phyloP scores from a whole-genome alignment of 2,888 invertebrate species.

The Macrosiphum euphorbiae region DNA sequence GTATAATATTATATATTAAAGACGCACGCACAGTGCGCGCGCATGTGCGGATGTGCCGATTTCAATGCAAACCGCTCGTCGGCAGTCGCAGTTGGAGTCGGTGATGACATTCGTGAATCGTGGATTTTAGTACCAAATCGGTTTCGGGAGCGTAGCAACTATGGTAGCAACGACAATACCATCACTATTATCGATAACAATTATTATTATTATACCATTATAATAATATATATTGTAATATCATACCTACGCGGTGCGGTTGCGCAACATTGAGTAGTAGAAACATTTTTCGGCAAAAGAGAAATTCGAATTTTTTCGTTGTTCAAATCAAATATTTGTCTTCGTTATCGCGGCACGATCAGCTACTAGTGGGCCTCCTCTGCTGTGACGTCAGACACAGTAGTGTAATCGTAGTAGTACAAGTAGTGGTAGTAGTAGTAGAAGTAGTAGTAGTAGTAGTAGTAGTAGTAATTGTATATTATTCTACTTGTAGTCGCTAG shows the following conservation, averaged over 20 bases:
- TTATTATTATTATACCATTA: too few relatives aligned
- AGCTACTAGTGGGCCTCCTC: neutral
- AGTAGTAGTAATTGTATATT: neutral
- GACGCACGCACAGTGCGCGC: neutral
- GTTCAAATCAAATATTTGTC: neutral
- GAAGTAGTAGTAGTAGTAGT: constrained; percentile 15
- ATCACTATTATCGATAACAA: neutral
- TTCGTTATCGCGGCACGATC: neutral
- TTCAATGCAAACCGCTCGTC: constrained; percentile 18
- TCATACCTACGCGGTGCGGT: neutral
- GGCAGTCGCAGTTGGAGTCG: neutral
- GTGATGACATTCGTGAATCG: neutral
- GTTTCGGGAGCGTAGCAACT: neutral
- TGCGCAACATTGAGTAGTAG: too few relatives aligned
- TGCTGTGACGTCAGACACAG: neutral
- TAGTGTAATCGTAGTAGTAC: neutral
- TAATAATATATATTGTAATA: neutral
- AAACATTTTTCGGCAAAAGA: neutral
- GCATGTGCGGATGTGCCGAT: constrained; percentile 4
- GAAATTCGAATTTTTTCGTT: neutral
- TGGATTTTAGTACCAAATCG: neutral
- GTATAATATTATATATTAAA: neutral
- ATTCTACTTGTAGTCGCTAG: constrained; percentile 13
- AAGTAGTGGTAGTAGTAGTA: neutral
- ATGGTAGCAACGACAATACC: too few relatives aligned